Conservation (phyloP, 2,888 invertebrate genomes). For the Scaptomyza caliginosa region DNA sequence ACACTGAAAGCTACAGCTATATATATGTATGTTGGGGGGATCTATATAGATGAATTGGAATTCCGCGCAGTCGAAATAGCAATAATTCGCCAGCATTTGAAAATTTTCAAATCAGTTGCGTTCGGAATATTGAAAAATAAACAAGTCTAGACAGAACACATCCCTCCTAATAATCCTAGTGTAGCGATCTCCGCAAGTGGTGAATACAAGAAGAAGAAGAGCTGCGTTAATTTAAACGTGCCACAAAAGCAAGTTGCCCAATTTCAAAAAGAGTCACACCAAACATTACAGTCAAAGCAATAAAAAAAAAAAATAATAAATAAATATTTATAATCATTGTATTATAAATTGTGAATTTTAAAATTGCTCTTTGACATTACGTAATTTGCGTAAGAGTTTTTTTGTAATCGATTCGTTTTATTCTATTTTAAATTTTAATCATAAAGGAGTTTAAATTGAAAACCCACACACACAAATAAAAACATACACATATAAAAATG, state of each 20-base stretch:
- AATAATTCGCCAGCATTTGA: conserved; percentile 81
- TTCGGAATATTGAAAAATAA: conserved; percentile 85
- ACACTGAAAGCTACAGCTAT: conserved; percentile 24
- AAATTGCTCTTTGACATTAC: conserved; percentile 22
- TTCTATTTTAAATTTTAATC: conserved; percentile 54
- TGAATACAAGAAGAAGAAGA: conserved; percentile 48
- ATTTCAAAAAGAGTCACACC: conserved; percentile 15
- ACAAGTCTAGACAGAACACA: conserved; percentile 76
- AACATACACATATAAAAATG: conserved; percentile 75
- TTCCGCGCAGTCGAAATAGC: conserved; percentile 77
- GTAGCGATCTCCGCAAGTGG: conserved; percentile 80
- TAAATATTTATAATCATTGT: conserved; percentile 9
- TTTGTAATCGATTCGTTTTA: conserved; percentile 53
- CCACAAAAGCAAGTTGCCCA: conserved; percentile 73
- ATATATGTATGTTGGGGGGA: conserved; percentile 34
- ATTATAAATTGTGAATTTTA: conserved; percentile 30
- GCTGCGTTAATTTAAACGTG: conserved; percentile 70
- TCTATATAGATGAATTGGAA: conserved; percentile 74
- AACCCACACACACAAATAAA: conserved; percentile 50
- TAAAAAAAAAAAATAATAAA: conserved; percentile 13
- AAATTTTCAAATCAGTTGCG: conserved; percentile 84
- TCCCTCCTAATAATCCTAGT: conserved; percentile 69
- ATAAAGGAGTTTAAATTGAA: conserved; percentile 75
- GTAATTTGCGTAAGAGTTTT: conserved; percentile 61
- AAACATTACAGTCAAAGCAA: conserved; percentile 20